Percentiles rank a stretch among this genome's conserved stretches.
Conservation (phyloP, 2,888 invertebrate species). For the Eristalis arbustorum region DNA sequence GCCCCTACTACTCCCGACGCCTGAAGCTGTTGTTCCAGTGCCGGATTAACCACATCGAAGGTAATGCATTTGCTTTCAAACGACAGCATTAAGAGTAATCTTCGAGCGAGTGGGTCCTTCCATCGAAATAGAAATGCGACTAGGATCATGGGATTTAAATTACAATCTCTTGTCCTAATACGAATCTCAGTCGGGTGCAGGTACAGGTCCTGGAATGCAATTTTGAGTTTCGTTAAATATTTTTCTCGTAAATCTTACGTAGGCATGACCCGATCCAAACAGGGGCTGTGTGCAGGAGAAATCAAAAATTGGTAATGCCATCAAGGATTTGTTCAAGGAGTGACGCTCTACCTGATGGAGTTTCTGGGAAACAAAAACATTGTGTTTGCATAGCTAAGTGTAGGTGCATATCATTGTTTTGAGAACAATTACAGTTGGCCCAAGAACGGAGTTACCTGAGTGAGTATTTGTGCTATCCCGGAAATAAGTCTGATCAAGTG, state of each 20-base stretch:
- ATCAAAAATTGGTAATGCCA: conserved; percentile 20
- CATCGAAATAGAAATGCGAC: conserved; percentile 42
- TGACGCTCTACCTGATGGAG: conserved; percentile 27
- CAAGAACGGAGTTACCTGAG: background rate
- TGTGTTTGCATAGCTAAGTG: conserved; percentile 50
- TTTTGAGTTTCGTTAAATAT: background rate
- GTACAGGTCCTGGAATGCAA: conserved; percentile 18
- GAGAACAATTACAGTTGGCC: background rate
- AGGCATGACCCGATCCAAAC: conserved; percentile 8
- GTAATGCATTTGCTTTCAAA: conserved; percentile 13
- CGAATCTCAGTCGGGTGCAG: conserved; percentile 1
- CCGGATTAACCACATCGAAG: conserved; percentile 10
- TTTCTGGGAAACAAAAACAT: conserved; percentile 28
- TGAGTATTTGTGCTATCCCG: conserved; percentile 12
- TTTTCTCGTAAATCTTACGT: conserved; percentile 27
- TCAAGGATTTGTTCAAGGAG: conserved; percentile 11
- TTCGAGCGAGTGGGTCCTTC: background rate
- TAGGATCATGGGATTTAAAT: conserved; percentile 48
- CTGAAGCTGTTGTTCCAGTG: background rate
- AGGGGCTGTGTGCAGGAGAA: conserved; percentile 15
- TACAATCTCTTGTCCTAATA: conserved; percentile 42
- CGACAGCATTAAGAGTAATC: conserved; percentile 18
- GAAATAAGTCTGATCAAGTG: conserved; percentile 30
- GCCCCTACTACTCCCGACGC: background rate
- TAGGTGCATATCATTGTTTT: conserved; percentile 23